phyloP scores from a whole-genome alignment of 1,140 invertebrate genomes.

The Periplaneta americana region DNA sequence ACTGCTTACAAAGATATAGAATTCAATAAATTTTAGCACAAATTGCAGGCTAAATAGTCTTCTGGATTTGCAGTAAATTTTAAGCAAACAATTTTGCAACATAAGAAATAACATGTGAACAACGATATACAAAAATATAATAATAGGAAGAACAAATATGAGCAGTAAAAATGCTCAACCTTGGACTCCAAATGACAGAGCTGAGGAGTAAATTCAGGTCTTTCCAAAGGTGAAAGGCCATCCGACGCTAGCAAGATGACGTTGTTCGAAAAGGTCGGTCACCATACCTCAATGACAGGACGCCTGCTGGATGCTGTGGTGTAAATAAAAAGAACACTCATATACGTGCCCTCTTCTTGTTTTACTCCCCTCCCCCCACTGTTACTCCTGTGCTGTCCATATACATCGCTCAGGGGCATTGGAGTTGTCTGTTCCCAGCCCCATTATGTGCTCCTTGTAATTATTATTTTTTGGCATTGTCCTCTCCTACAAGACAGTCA shows the following conservation, averaged over 20 bases:
- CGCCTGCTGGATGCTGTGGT: background rate
- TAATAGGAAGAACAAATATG: too few relatives aligned
- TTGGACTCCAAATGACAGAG: background rate
- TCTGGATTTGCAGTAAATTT: too few relatives aligned
- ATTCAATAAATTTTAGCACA: too few relatives aligned
- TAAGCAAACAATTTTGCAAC: too few relatives aligned
- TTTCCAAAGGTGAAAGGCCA: background rate
- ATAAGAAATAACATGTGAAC: too few relatives aligned
- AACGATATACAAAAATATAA: too few relatives aligned
- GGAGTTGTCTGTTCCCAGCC: background rate
- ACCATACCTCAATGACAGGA: background rate
- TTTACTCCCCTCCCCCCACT: background rate
- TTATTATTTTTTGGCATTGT: background rate
- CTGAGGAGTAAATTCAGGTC: background rate
- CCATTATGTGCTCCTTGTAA: background rate
- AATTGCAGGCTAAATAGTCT: too few relatives aligned
- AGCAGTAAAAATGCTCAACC: background rate
- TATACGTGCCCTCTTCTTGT: background rate
- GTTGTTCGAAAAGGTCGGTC: background rate
- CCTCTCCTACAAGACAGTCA: too few relatives aligned
- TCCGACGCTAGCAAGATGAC: background rate
- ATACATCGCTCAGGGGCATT: background rate
- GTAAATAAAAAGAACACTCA: background rate
- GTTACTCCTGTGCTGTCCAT: background rate
- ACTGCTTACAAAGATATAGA: too few relatives aligned